A percentile compares a stretch with the other conserved stretches of the same genome.
These are phyloP conservation scores for Catamblyrhynchus diadema DNA, from an alignment of 2,797 vertebrate species.

Conservation along the genomic window DNA sequence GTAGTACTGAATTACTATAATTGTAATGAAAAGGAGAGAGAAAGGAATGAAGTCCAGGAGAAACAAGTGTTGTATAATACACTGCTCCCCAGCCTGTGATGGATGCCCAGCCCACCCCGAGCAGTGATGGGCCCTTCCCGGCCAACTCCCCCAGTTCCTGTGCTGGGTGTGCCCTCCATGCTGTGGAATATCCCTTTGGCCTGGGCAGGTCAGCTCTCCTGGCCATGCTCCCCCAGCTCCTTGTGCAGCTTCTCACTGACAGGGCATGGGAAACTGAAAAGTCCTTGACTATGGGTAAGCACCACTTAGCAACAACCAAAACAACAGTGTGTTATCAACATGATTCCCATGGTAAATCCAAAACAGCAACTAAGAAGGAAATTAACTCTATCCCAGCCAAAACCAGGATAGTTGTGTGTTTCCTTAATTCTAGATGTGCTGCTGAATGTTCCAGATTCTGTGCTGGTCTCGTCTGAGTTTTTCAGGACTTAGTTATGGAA, in stretches of 20 bases:
- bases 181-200: background rate
- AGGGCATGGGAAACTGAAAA: background rate
- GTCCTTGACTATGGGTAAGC: background rate
- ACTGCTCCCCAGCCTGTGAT: accelerated
- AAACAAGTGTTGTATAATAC: background rate
- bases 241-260: background rate
- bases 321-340: background rate
- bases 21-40: background rate
- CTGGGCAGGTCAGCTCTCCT: background rate
- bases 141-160: background rate
- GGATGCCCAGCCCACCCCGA: background rate
- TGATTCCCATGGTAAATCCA: background rate
- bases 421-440: background rate
- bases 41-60: background rate
- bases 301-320: background rate
- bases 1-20: background rate
- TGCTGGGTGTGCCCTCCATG: background rate
- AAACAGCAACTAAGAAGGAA: background rate
- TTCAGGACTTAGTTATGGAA: background rate
- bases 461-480: background rate
- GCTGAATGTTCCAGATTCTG: background rate
- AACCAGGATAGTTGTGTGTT: background rate
- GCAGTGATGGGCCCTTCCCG: accelerated
- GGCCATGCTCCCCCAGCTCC: background rate
- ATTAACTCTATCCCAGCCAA: background rate